Percentiles rank a stretch among this genome's conserved stretches.
These are phyloP conservation scores for Hymenopus coronatus DNA, from an alignment of 2,888 invertebrate species.

Conservation along the genomic window DNA sequence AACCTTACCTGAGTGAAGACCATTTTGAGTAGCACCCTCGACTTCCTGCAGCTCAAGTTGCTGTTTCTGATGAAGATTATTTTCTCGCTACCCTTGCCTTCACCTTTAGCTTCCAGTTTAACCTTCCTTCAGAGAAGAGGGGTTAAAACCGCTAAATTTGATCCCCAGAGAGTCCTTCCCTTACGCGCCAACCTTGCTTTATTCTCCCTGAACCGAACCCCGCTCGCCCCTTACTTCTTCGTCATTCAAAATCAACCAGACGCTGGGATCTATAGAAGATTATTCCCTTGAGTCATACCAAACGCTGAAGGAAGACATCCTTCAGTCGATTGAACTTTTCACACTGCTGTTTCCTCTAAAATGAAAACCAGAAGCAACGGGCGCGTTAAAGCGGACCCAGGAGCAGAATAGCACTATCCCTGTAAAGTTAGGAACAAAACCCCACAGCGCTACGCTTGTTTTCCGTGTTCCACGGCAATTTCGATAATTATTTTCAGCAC, in stretches of 20 bases:
- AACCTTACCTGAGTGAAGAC: background rate
- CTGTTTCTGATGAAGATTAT: background rate
- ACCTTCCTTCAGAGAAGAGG: background rate
- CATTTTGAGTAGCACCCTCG: background rate
- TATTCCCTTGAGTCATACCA: background rate
- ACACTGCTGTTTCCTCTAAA: background rate
- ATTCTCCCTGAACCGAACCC: background rate
- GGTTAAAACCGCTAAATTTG: background rate
- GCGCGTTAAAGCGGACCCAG: background rate
- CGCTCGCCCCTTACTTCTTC: background rate
- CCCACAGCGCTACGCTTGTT: no score
- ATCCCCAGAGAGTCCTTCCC: background rate
- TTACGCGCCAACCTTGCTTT: background rate
- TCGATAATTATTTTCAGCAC: no score
- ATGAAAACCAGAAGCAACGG: background rate
- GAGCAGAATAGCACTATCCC: background rate
- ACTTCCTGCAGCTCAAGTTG: background rate
- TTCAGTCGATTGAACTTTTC: background rate
- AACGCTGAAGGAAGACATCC: background rate
- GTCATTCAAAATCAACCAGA: background rate
- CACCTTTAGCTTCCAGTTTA: background rate
- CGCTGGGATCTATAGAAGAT: background rate
- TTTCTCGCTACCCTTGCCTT: background rate
- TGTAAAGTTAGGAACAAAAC: background rate
- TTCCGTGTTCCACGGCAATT: no score